phyloP scores from a whole-genome alignment of 2,888 invertebrate species.

The Bimastos eiseni region DNA sequence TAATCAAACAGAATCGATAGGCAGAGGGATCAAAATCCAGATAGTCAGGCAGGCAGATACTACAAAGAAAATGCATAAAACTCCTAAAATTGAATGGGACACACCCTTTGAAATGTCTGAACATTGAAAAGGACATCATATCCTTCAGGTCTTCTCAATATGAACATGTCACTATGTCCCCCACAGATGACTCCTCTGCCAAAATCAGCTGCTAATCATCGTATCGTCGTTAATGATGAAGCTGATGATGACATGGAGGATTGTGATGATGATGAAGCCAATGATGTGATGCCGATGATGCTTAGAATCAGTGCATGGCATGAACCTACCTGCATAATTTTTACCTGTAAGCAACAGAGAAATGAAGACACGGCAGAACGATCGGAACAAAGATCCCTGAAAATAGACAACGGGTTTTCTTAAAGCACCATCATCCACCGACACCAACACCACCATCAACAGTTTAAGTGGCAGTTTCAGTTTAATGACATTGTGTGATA shows the following conservation, averaged over 20 bases:
- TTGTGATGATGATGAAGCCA: background rate
- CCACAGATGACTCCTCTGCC: background rate
- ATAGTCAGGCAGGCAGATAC: no score
- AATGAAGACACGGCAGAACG: slow-evolving; percentile 33
- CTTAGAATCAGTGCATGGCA: background rate
- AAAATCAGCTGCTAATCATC: no score
- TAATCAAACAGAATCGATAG: no score
- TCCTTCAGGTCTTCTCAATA: background rate
- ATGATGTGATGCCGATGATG: background rate
- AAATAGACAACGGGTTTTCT: background rate
- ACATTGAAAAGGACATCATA: background rate
- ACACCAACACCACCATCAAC: background rate
- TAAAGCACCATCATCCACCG: background rate
- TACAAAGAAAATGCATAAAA: no score
- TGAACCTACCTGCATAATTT: background rate
- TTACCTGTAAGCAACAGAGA: slow-evolving; percentile 37
- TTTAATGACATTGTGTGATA: no score
- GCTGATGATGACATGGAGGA: background rate
- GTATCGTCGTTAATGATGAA: no score
- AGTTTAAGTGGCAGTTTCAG: no score
- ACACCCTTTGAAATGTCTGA: background rate
- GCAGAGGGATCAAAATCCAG: no score
- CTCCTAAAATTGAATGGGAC: no score
- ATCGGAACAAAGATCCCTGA: background rate
- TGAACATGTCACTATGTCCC: background rate